Evolutionary conservation across 2,888 invertebrate species (phyloP).

Genomic region (Sinodicranocentrus sp.): DNA sequence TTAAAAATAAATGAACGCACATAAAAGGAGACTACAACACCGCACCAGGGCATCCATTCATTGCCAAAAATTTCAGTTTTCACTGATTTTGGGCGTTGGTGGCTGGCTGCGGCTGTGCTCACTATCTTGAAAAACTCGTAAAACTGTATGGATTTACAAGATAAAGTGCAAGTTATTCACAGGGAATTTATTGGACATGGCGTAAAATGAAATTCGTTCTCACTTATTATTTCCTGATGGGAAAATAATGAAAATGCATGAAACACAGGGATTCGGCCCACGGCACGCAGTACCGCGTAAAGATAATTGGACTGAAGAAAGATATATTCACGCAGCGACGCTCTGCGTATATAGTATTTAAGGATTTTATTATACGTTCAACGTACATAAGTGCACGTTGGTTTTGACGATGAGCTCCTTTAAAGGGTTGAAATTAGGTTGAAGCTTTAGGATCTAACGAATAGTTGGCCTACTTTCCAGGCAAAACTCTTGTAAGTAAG

Average conservation of each 20-base stretch:
- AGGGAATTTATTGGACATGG: constrained; percentile 46
- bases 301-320: constrained; percentile 15
- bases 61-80: constrained; percentile 11
- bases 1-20: no score
- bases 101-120: constrained; percentile 31
- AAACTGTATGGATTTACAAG: constrained; percentile 24
- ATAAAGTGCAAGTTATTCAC: constrained; percentile 55
- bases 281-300: background rate
- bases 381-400: constrained; percentile 17
- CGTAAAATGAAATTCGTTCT: constrained; percentile 62
- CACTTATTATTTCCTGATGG: constrained; percentile 55
- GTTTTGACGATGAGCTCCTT: constrained; percentile 59
- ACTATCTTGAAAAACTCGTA: background rate
- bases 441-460: constrained; percentile 70
- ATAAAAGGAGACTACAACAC: no score
- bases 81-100: constrained; percentile 55
- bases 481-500: constrained; percentile 20
- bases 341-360: constrained; percentile 9
- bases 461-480: constrained; percentile 69
- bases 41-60: no score
- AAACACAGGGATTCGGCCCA: constrained; percentile 1
- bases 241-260: constrained; percentile 27
- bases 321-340: constrained; percentile 9
- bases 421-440: constrained; percentile 69
- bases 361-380: constrained; percentile 14